Base-by-base conservation (phyloP, 2,797 vertebrate species). In the Acanthurus tractus region DNA sequence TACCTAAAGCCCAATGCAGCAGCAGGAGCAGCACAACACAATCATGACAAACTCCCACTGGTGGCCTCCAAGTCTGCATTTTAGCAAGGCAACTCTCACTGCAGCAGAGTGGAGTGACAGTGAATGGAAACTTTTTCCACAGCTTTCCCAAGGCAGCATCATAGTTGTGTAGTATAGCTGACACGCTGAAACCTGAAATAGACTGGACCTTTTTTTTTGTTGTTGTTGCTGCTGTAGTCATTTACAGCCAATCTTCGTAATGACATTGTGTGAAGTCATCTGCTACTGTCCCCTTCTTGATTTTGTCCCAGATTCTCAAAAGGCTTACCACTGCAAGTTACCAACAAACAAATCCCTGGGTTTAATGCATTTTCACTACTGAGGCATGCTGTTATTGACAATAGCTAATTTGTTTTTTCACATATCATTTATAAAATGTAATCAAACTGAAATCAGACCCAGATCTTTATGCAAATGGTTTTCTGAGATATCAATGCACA, bases 1-100 rank as follows among this genome's bases (percentile, higher is more conserved):
- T 85, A 91, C 85, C 86, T 82, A 90, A 88, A 92, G 81, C 85
- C 88, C 91, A 86, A 71, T 71, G 74, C 90, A 76, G 85, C 69
- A 77, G 82, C 74, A 78, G 76, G 79, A 84, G 87, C 81, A 88
- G 86, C 90, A 84, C 86, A 93, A 87, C 91, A 92, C 89, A 93
- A 94, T 92, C 90, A 92, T 54, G 48, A 69, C 86, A 74, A 90
- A 93, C 76, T 94, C 92, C 92, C 92, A 88, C 80, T 63, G 89
- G 90, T 88, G 86, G 90, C 76, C 58, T 49, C 86, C 81, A 81
- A 87, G 87, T 90, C 90, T 93, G 92, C 92, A 90, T 88, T 93
- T 93, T 87, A 90, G 90, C 86, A 84, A 70, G 64, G 81, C 87
- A 81, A 70, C 82, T 83, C 88, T 87, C 85, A 84, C 76, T 86